phyloP scores from a whole-genome alignment of 2,113 vertebrate genomes.

The Amphiprion percula region DNA sequence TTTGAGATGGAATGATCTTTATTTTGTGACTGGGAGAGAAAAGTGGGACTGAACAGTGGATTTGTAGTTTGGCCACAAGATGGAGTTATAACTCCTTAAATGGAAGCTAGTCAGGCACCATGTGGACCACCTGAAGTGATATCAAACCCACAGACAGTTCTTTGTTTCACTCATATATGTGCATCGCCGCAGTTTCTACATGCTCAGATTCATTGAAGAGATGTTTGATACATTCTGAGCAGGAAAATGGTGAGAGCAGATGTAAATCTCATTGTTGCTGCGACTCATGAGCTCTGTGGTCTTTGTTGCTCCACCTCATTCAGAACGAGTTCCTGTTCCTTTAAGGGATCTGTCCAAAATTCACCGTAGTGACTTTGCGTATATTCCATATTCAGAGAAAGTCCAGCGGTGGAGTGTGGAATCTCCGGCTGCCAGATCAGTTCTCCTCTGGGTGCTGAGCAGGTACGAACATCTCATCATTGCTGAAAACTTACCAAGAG shows the following conservation, averaged over 20 bases:
- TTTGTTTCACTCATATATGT: constrained; percentile 20
- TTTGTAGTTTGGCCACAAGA: constrained; percentile 65
- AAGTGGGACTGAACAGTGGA: not conserved
- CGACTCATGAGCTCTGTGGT: not conserved
- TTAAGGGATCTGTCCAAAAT: constrained; percentile 72
- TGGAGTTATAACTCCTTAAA: constrained; percentile 63
- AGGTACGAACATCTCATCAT: constrained; percentile 53
- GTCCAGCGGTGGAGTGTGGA: constrained; percentile 69
- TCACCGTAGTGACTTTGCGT: constrained; percentile 57
- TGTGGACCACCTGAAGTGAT: constrained; percentile 12
- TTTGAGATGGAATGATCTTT: no score
- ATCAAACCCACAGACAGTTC: not conserved
- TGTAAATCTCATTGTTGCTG: not conserved
- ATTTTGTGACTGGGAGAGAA: no score
- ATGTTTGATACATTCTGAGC: not conserved
- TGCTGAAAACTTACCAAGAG: not conserved
- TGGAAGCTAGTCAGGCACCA: not conserved
- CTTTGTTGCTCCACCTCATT: constrained; percentile 67
- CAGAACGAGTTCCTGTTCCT: constrained; percentile 70
- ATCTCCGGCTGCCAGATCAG: constrained; percentile 53
- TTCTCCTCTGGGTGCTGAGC: constrained; percentile 53
- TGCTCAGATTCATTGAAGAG: not conserved
- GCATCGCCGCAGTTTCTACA: fast-evolving
- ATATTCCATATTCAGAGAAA: constrained; percentile 71
- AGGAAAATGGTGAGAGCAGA: not conserved